phyloP scores from a whole-genome alignment of 2,113 vertebrate species.

The Nerophis lumbriciformis region DNA sequence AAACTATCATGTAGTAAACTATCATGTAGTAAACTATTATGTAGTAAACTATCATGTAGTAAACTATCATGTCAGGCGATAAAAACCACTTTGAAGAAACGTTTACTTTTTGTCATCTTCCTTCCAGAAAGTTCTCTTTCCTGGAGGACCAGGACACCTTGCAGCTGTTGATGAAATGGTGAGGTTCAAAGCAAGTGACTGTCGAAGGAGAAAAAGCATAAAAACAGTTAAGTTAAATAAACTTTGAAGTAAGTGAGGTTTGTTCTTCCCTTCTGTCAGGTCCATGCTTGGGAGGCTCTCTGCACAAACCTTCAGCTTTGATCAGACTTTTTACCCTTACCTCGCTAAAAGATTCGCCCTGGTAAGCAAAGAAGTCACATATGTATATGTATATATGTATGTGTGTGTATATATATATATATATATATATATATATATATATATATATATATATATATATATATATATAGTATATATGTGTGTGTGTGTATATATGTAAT shows the following conservation, averaged over 20 bases:
- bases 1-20: too few species aligned
- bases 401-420: too few species aligned
- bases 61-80: constrained; percentile 42
- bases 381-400: too few species aligned
- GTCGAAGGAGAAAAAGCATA: background rate
- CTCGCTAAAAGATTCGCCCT: constrained; percentile 54
- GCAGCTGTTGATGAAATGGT: constrained; percentile 66
- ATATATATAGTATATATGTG: too few species aligned
- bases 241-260: background rate
- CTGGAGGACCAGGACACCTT: constrained; percentile 44
- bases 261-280: constrained; percentile 39
- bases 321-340: constrained; percentile 64
- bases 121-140: constrained; percentile 44
- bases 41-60: too few species aligned
- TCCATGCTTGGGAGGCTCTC: constrained; percentile 73
- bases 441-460: too few species aligned
- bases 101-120: constrained; percentile 51
- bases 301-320: constrained; percentile 67
- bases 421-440: too few species aligned
- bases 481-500: too few species aligned
- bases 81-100: constrained; percentile 22
- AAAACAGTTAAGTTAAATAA: too few species aligned
- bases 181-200: background rate
- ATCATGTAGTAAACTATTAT: too few species aligned
- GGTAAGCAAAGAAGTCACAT: constrained; percentile 41